Conservation (phyloP, 2,797 vertebrate species). For the Perdix hodgsoniae region DNA sequence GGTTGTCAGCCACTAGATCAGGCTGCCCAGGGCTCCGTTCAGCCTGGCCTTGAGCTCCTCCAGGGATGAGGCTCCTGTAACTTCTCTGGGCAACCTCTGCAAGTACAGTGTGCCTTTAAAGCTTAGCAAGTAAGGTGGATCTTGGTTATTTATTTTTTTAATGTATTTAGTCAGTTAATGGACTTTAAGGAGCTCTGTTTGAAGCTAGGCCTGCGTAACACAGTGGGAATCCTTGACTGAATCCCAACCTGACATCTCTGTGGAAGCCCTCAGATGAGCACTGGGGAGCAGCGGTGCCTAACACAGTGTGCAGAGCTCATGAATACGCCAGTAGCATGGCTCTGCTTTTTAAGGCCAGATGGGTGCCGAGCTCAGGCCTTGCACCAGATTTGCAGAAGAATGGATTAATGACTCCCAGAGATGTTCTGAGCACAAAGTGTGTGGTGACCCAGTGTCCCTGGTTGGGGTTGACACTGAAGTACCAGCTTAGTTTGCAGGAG, state of each 20-base stretch:
- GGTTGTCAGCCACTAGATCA: not conserved
- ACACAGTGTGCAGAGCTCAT: not conserved
- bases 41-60: not conserved
- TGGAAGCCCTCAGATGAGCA: not conserved
- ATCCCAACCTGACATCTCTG: not conserved
- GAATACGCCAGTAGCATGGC: not conserved
- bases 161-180: slow-evolving; percentile 16
- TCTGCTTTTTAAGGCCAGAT: not conserved
- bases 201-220: not conserved
- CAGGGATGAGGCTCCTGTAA: not conserved
- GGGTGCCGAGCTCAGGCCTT: not conserved
- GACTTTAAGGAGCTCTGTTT: slow-evolving; percentile 6
- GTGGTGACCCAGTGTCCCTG: not conserved
- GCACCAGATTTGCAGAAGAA: not conserved
- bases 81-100: not conserved
- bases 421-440: not conserved
- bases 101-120: not conserved
- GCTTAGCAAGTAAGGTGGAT: not conserved
- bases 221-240: not conserved
- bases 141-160: not conserved
- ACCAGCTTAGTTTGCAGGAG: not conserved
- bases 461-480: not conserved
- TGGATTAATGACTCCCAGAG: not conserved
- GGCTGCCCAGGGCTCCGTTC: not conserved
- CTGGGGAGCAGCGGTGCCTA: not conserved